Evolutionary conservation across 2,797 vertebrate genomes (phyloP), one percentile per base, ranked within the genome.

Genomic region (Geotrypetes seraphini): DNA sequence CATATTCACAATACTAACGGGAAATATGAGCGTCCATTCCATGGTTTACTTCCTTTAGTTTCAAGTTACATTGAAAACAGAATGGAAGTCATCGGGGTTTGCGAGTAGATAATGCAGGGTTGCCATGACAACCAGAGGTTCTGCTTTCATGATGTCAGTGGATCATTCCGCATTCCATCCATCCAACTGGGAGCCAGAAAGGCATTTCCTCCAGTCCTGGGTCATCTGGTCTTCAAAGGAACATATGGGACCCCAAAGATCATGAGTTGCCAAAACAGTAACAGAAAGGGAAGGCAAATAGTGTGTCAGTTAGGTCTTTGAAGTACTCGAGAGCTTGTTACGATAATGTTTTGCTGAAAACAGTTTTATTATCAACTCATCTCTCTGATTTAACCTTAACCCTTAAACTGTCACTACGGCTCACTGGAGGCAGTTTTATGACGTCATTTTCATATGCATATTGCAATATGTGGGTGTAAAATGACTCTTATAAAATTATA

Each of bases 51-150:
- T 47, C 27, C 12, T 24, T 19, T 39, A 46, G 62, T 44, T 43
- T 25, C 57, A 41, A 19, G 34, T 36, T 14, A 37, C 17, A 17
- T 4, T 28, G 26, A 54, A 57, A 47, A 32, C 4, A 39, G 6
- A 18, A 8, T 2, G 57, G 48, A 21, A 38, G 18, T 44, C 52
- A 50, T 22, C 24, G 7, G 30, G 3, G 13, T 18, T 19, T 19
- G 5, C 8, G 1, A 51, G 48, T 19, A 41, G 10, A 23, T 38
- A 34, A 20, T 25, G 35, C 29, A 35, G 22, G 0, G 59, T 73
- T 71, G 57, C 60, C 55, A 71, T 67, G 57, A 70, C 47, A 43
- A 65, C 66, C 38, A 41, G 29, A 41, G 44, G 12, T 57, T 55
- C 39, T 55, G 37, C 23, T 57, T 60, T 8, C 39, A 5, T 23